Evolutionary conservation across 2,888 invertebrate species (phyloP).

Genomic region (Oscheius sp.): DNA sequence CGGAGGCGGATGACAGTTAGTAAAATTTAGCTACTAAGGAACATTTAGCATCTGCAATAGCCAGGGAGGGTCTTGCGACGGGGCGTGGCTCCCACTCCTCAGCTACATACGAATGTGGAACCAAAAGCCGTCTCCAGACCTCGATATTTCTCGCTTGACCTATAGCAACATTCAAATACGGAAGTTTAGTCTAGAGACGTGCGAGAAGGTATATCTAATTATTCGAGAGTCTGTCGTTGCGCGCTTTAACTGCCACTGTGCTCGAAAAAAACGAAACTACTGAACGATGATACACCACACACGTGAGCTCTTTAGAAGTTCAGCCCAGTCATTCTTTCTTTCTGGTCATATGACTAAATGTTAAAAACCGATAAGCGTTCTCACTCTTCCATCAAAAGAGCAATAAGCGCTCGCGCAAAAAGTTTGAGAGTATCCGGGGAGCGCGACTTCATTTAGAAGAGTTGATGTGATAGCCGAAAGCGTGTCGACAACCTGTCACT

Average conservation of each 20-base stretch:
- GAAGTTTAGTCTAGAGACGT: conserved; percentile 1
- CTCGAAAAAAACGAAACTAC: background rate
- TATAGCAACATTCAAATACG: conserved; percentile 9
- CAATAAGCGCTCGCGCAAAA: no score
- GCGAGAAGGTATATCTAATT: background rate
- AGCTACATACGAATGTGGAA: conserved; percentile 30
- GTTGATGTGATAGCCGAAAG: conserved; percentile 6
- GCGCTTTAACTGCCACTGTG: background rate
- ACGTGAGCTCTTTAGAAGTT: no score
- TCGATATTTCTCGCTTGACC: conserved; percentile 16
- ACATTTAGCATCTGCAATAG: conserved; percentile 30
- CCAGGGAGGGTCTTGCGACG: conserved; percentile 1
- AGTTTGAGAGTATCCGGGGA: conserved; percentile 13
- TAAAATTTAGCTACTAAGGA: conserved; percentile 27
- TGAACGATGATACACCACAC: no score
- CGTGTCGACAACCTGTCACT: conserved; percentile 25
- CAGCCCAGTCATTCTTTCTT: no score
- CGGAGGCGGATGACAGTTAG: background rate
- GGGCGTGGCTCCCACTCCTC: conserved; percentile 22
- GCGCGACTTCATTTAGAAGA: conserved; percentile 17
- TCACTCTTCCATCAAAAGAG: no score
- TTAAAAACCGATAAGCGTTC: no score
- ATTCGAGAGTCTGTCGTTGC: background rate
- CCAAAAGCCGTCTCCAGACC: conserved; percentile 7
- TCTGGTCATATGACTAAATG: no score